Evolutionary conservation across 2,797 vertebrate genomes (phyloP).

Genomic region (Selene dorsalis): DNA sequence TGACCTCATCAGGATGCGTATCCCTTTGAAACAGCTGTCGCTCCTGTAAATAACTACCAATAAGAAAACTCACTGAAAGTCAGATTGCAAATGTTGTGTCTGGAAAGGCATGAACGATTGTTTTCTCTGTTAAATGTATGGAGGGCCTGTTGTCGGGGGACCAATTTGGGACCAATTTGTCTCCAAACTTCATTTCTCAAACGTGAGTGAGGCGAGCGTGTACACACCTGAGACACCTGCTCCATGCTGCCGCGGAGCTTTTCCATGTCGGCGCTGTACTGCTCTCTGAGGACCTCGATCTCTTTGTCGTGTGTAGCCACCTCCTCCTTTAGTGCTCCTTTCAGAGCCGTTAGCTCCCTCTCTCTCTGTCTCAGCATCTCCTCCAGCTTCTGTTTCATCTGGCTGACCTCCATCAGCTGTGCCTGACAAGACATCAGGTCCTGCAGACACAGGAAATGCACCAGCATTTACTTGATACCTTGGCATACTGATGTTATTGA

Average conservation of each 20-base stretch:
- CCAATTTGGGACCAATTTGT: neutral
- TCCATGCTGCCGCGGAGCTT: slow-evolving; percentile 91
- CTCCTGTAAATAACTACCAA: neutral
- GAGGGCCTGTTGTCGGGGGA: neutral
- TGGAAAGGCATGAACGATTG: neutral
- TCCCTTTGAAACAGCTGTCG: neutral
- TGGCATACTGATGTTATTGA: neutral
- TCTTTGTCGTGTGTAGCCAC: slow-evolving; percentile 92
- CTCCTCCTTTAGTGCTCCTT: slow-evolving; percentile 95
- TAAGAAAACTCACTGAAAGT: neutral
- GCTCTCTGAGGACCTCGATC: slow-evolving; percentile 88
- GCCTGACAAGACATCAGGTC: slow-evolving; percentile 86
- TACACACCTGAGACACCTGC: slow-evolving; percentile 89
- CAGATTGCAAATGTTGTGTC: neutral
- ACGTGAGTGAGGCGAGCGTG: neutral
- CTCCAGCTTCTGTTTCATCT: slow-evolving; percentile 86
- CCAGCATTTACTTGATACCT: neutral
- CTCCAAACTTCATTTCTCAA: neutral
- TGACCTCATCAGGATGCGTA: neutral
- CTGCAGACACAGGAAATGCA: slow-evolving; percentile 72
- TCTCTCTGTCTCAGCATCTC: slow-evolving; percentile 89
- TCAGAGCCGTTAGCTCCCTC: slow-evolving; percentile 92
- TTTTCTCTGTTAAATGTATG: neutral
- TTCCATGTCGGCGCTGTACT: slow-evolving; percentile 91
- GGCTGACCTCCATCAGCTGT: slow-evolving; percentile 85